Evolutionary conservation across 1,140 invertebrate genomes (phyloP).

Genomic region (Holcopasites calliopsidis): DNA sequence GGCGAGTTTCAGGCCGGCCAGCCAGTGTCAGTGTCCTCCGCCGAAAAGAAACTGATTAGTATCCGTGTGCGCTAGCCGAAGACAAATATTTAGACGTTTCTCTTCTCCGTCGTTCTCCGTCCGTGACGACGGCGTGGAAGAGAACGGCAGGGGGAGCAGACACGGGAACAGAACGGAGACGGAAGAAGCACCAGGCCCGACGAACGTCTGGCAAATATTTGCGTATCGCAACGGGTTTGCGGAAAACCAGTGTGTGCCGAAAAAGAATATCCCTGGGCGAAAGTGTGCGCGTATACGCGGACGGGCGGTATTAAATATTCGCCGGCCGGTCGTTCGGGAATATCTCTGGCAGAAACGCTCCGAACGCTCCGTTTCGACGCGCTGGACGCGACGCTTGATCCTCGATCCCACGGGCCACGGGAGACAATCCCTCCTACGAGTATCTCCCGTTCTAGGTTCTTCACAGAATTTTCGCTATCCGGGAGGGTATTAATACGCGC

Average conservation of each 20-base stretch:
- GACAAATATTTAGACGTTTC: slow-evolving; percentile 61
- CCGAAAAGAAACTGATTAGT: slow-evolving; percentile 46
- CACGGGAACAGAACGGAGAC: slow-evolving; percentile 1
- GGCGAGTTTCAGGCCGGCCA: neutral
- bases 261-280: slow-evolving; percentile 17
- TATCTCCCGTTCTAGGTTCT: too few species aligned
- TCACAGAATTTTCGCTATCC: too few species aligned
- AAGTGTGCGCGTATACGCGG: neutral
- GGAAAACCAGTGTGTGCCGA: slow-evolving; percentile 47
- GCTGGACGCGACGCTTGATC: too few species aligned
- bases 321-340: slow-evolving; percentile 6
- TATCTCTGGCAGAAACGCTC: too few species aligned
- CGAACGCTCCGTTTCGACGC: too few species aligned
- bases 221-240: slow-evolving; percentile 46
- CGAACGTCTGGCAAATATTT: slow-evolving; percentile 59
- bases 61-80: slow-evolving; percentile 33
- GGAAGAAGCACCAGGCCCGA: slow-evolving; percentile 14
- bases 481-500: too few species aligned
- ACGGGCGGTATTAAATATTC: neutral
- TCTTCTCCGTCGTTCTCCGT: slow-evolving; percentile 14
- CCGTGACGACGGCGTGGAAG: slow-evolving; percentile 39
- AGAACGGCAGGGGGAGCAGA: slow-evolving; percentile 13
- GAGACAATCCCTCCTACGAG: too few species aligned
- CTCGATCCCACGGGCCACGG: too few species aligned
- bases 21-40: slow-evolving; percentile 19